Percentiles rank a stretch among this genome's conserved stretches.
Conservation (phyloP, 1,140 invertebrate species). For the Drosophila bocki region DNA sequence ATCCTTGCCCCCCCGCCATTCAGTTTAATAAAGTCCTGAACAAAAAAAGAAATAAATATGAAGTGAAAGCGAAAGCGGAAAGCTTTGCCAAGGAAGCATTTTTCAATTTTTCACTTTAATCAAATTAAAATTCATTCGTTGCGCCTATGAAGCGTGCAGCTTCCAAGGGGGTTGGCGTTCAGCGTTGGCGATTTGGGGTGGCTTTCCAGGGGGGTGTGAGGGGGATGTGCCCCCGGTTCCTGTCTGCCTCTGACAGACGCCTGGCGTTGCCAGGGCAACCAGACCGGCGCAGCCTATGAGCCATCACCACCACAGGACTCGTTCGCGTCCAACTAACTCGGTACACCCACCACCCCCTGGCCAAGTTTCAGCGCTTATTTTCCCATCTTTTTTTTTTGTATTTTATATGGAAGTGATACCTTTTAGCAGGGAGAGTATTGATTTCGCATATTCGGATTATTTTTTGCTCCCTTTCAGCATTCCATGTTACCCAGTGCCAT, state of each 20-base stretch:
- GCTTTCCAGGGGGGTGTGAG: not conserved
- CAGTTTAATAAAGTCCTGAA: conserved; percentile 50
- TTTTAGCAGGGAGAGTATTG: conserved; percentile 25
- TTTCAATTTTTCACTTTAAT: conserved; percentile 84
- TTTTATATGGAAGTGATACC: conserved; percentile 7
- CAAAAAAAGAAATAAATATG: not conserved
- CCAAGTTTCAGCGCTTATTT: conserved; percentile 36
- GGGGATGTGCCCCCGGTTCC: not conserved
- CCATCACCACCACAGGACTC: not conserved
- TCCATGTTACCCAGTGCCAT: not conserved
- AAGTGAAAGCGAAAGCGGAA: conserved; percentile 34
- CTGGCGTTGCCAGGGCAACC: conserved; percentile 55
- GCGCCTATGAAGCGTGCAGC: conserved; percentile 79
- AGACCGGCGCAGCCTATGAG: conserved; percentile 33
- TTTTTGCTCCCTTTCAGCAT: not conserved
- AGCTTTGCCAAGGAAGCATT: conserved; percentile 50
- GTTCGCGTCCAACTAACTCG: conserved; percentile 2
- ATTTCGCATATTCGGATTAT: conserved; percentile 16
- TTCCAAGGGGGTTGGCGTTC: conserved; percentile 11
- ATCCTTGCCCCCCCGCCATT: conserved; percentile 5
- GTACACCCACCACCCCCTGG: conserved; percentile 18
- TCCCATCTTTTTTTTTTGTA: not conserved
- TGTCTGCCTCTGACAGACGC: conserved; percentile 43
- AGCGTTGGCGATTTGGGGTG: not conserved
- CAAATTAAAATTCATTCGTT: conserved; percentile 84